Conservation (phyloP, 1,140 invertebrate species). For the Phenacoccus solenopsis region DNA sequence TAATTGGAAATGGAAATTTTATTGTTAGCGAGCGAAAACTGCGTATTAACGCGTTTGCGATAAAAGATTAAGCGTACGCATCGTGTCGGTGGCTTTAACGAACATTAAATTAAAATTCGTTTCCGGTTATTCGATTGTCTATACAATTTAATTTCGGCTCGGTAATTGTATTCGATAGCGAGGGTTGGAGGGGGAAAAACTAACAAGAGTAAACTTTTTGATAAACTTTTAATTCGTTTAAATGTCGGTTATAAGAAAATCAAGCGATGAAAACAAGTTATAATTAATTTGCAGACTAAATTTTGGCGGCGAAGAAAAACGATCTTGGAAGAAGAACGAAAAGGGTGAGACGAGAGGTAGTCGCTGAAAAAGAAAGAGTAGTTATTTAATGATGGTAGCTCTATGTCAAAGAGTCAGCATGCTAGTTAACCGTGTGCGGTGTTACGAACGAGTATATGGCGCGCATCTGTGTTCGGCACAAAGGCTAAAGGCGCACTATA, state of each 20-base stretch:
- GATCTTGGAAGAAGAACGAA: too few relatives aligned
- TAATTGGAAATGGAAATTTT: too few relatives aligned
- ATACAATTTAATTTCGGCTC: too few relatives aligned
- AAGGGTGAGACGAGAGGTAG: too few relatives aligned
- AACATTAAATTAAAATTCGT: not conserved
- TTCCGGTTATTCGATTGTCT: not conserved
- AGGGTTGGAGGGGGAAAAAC: not conserved
- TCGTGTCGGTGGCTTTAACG: not conserved
- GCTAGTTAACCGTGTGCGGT: too few relatives aligned
- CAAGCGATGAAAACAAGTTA: not conserved
- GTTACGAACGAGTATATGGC: too few relatives aligned
- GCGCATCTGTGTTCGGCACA: not conserved
- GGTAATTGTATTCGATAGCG: not conserved
- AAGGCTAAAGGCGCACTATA: not conserved
- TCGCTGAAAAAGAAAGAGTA: too few relatives aligned
- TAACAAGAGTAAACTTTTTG: not conserved
- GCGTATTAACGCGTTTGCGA: too few relatives aligned
- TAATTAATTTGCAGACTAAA: not conserved
- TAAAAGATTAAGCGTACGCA: not conserved
- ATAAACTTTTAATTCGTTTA: not conserved
- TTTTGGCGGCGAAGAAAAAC: too few relatives aligned
- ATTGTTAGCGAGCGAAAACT: too few relatives aligned
- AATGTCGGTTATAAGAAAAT: not conserved
- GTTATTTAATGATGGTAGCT: too few relatives aligned
- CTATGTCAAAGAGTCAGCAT: too few relatives aligned